A percentile compares a stretch with the other conserved stretches of the same genome.
These are phyloP conservation scores for Scatophagus argus DNA, from an alignment of 2,113 vertebrate species.

Conservation along the genomic window DNA sequence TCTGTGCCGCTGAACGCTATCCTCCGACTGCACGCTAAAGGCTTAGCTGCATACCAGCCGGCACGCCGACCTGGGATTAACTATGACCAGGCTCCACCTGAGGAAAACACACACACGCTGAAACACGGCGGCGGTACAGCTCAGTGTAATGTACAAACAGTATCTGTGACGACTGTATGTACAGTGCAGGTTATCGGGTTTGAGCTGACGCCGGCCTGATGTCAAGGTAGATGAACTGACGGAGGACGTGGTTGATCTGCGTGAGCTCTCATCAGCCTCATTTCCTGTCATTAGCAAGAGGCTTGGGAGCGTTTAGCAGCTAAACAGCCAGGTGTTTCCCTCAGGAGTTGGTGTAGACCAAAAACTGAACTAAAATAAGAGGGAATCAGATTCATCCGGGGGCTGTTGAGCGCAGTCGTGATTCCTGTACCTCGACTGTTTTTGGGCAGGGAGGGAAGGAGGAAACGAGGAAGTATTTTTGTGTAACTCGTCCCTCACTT, in stretches of 20 bases:
- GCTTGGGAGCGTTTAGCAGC: neutral
- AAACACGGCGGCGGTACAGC: neutral
- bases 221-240: neutral
- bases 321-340: neutral
- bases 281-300: neutral
- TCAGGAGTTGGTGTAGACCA: neutral
- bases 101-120: slow-evolving; percentile 28
- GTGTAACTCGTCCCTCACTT: neutral
- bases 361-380: too few relatives aligned
- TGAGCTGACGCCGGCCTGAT: slow-evolving; percentile 14
- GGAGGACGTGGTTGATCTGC: too few relatives aligned
- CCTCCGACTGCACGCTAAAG: slow-evolving; percentile 44
- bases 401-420: too few relatives aligned
- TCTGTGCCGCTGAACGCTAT: slow-evolving; percentile 50
- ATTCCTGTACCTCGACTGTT: neutral
- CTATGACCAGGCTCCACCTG: slow-evolving; percentile 39
- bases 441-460: neutral
- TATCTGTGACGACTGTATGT: slow-evolving; percentile 9
- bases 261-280: too few relatives aligned
- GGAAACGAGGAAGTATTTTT: neutral
- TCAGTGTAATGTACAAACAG: slow-evolving; percentile 21
- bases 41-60: slow-evolving; percentile 72
- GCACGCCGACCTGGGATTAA: slow-evolving; percentile 67
- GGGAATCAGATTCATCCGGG: too few relatives aligned
- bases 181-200: neutral